Evolutionary conservation across 2,888 invertebrate species (phyloP), one percentile per base, ranked within the genome.

Genomic region (Baronia brevicornis): DNA sequence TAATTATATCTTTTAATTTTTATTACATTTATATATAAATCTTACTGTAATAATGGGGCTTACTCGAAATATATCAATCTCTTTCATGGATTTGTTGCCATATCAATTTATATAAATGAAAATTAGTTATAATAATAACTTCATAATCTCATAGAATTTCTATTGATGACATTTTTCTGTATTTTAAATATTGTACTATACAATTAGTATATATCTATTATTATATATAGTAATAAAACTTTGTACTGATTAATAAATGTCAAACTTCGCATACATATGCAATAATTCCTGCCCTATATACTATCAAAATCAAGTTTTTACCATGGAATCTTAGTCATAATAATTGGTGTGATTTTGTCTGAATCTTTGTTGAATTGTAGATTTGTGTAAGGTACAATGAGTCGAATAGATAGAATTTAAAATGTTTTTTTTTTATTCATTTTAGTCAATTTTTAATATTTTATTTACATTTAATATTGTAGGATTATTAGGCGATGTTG

Each of bases 81-180:
- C 33, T 36, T n/a, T 41, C 33, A 33, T 28, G 33, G 36, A 34
- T 36, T 45, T 46, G 48, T 53, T 53, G 48, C 57, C 55, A 56
- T 61, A 58, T 57, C 56, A 52, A 51, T 51, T 33, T 38, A n/a
- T 44, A 43, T 32, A 24, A n/a, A n/a, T n/a, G n/a, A n/a, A 43
- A 38, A 37, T 45, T 41, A 48, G 42, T 41, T 31, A 36, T 41
- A 39, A 36, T n/a, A n/a, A 39, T 36, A 46, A 52, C 52, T 54
- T 60, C n/a, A 51, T 71, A 72, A 67, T 66, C 64, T 68, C 51
- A 57, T 71, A 71, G 72, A 60, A 71, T 73, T 73, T 73, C 63
- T 73, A 72, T 68, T 60, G 58, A 54, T 58, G 48, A 53, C 49
- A 58, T 58, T 61, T 46, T 54, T 53, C 51, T 50, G 45, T 57